Base-by-base conservation (phyloP, 2,797 vertebrate genomes). In the Xenops minutus region DNA sequence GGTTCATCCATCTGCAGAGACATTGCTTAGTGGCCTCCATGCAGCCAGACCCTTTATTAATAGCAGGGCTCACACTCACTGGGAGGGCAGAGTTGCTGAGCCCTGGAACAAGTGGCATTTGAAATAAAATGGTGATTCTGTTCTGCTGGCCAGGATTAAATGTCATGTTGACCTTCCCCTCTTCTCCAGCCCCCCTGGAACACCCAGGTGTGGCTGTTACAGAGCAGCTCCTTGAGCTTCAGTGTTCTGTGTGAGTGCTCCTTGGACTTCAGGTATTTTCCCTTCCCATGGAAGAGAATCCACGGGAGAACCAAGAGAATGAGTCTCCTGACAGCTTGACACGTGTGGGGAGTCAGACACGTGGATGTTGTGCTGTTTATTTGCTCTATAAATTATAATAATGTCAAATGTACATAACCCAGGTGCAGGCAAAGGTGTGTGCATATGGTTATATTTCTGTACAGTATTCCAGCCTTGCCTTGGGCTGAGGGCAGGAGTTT, bases 1-100 rank as follows among this genome's bases (percentile, higher is more conserved):
- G 72, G 52, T 77, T 95, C 84, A 80, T 64, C 93, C 93, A 87
- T 88, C 92, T 94, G 90, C 73, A 63, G 83, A 72, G 80, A 39
- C 74, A 92, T 95, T 93, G 91, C 88, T 87, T 91, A 95, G 92
- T 80, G 78, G 74, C 55, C 32, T 92, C 83, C 67, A 1, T 29
- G 43, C 59, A 44, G 84, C 41, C 80, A 74, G 77, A 54, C 86
- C 94, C 48, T 93, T 92, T 85, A 89, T 94, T 94, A 95, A 87
- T 82, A n/a, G 51, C 51, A 29, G 51, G 27, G 27, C 51, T 76
- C 72, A 58, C 32, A 7, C 85, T 85, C 58, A 24, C 39, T 21
- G 46, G 80, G 43, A 79, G 90, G 79, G 32, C 55, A 16, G 76
- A 68, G 66, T 51, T 64, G 64, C 52, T 41, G 14, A 59, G 54